Evolutionary conservation across 2,797 vertebrate genomes (phyloP), one percentile per base, ranked within the genome.

Genomic region (Artibeus lituratus): DNA sequence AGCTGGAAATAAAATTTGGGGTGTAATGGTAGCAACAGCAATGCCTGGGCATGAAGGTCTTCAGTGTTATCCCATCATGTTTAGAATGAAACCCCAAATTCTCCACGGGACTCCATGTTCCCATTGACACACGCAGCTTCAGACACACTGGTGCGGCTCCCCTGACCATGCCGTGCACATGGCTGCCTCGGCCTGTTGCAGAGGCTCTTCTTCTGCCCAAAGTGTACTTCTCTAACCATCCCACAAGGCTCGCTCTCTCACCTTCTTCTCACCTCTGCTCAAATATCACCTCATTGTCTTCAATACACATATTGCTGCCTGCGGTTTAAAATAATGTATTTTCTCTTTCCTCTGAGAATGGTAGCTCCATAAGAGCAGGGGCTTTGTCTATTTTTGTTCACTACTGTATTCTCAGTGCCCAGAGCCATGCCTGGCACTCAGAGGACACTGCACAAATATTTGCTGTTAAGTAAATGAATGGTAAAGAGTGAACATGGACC

Each of bases 51-150:
- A 15, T 11, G 16, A 57, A 35, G 44, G 32, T 47, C 39, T 57
- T 26, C 37, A 32, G n/a, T 0, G 0, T 77, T 29, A 42, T 42
- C 42, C 26, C 42, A 76, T 69, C 47, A 65, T 7, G 2, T 49
- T 95, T 53, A 67, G n/a, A 82, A 32, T 44, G 69, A 69, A 83
- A 44, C 29, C 22, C 42, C 42, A 67, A 89, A 69, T 35, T 57
- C n/a, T 88, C 49, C 10, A 11, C 0, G 0, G 26, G 80, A 26
- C 26, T 14, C 44, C 26, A 16, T 3, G 1, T 5, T 22, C 19
- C 44, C 19, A 10, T 47, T 29, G 73, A 32, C 0, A 1, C 24
- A 19, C 2, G 0, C 7, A 1, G 3, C 15, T 82, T 37, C 35
- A 26, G 47, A 2, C 16, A 72, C 7, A 22, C 8, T 7, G 11